Evolutionary conservation across 2,113 vertebrate genomes (phyloP), one percentile per base, ranked within the genome.

Genomic region (Sardina pilchardus): DNA sequence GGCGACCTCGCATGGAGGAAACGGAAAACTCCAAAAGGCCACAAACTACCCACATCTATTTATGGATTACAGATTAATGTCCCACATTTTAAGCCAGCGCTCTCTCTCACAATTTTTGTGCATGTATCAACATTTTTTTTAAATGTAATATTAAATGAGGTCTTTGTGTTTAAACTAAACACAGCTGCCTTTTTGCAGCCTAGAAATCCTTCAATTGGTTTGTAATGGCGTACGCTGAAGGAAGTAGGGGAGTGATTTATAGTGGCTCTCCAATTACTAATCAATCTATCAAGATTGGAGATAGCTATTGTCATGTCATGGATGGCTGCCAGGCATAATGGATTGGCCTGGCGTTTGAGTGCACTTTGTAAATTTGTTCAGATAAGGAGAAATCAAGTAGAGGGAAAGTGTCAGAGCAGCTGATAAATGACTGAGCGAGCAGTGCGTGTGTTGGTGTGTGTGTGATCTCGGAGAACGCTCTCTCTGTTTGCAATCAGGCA

Each of bases 261-360:
- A 17, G 34, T 34, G 34, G 30, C 9, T 36, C 34, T 78, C 30
- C 71, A 78, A 78, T 78, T 78, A 78, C 71, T 82, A 88, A 92
- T 94, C 90, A 84, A 85, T 81, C 84, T 88, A 82, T 71, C 85
- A 87, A 85, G 89, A 92, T 89, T 50, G 88, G 92, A 92, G 91
- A 92, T 93, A 90, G 93, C 91, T 91, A 83, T 90, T 88, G 82
- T 86, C 71, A 89, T 93, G 91, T 92, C 90, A 92, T 90, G 89
- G 92, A 88, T 88, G 90, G 93, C 91, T 93, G 93, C 91, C 92
- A 87, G 86, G 53, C 80, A 81, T 93, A 91, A 93, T 85, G 85
- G 93, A 95, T 93, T 78, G 71, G 88, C 80, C 71, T 91, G 82
- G 50, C 16, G 75, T 91, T 88, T 63, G 78, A 86, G 87, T 89